These are phyloP conservation scores for Drosophila kohkoa DNA, from an alignment of 1,140 invertebrate species.

Conservation along the genomic window DNA sequence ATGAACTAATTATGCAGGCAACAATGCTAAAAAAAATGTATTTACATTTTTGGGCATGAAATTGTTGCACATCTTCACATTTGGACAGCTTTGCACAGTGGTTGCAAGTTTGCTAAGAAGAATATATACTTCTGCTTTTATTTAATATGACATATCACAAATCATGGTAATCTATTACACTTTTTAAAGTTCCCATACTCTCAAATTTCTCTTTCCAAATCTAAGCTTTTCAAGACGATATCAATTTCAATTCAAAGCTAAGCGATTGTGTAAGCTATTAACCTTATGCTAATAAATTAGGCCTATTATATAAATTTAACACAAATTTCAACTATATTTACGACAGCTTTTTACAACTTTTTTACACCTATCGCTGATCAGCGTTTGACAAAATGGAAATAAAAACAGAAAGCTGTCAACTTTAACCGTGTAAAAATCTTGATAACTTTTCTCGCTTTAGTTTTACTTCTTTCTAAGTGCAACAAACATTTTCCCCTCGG, in stretches of 20 bases:
- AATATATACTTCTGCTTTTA: too few relatives aligned
- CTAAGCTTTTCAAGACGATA: too few relatives aligned
- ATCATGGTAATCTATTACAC: too few relatives aligned
- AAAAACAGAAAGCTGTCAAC: neutral
- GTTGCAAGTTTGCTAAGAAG: neutral
- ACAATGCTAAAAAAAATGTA: conserved; percentile 49
- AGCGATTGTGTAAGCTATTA: neutral
- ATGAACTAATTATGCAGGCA: conserved; percentile 37
- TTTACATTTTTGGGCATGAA: conserved; percentile 76
- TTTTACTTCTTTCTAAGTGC: neutral
- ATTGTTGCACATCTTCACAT: conserved; percentile 43
- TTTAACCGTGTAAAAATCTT: neutral
- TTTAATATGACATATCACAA: too few relatives aligned
- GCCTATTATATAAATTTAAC: neutral
- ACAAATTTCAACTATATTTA: neutral
- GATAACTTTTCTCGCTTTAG: neutral
- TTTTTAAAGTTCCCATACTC: too few relatives aligned
- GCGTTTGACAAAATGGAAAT: neutral
- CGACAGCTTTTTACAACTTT: neutral
- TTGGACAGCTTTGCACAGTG: conserved; percentile 40
- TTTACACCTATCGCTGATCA: neutral
- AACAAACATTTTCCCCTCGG: too few relatives aligned
- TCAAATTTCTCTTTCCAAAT: neutral
- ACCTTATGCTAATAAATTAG: neutral
- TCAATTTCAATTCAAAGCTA: neutral